Conservation (phyloP, 2,888 invertebrate genomes). For the Pseudanteris insignis region DNA sequence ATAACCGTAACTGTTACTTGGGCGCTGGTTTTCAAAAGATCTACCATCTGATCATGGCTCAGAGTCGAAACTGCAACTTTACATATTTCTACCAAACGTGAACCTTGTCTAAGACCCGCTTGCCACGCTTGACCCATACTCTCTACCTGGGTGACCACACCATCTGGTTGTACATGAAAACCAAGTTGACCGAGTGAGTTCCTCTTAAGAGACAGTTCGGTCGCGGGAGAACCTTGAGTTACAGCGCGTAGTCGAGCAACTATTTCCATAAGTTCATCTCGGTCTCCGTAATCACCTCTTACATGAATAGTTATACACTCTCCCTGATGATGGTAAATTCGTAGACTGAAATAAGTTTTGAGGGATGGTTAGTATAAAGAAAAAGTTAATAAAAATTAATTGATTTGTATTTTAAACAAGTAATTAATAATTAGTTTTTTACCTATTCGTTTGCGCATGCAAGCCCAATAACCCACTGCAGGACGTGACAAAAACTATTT, state of each 20-base stretch:
- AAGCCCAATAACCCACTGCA: slow-evolving; percentile 82
- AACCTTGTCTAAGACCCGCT: slow-evolving; percentile 89
- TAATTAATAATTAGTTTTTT: slow-evolving; percentile 1
- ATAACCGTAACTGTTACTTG: slow-evolving; percentile 86
- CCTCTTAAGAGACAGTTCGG: slow-evolving; percentile 82
- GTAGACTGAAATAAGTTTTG: slow-evolving; percentile 69
- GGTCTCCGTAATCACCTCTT: slow-evolving; percentile 75
- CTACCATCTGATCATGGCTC: slow-evolving; percentile 92
- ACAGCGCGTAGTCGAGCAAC: slow-evolving; percentile 83
- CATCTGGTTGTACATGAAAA: slow-evolving; percentile 91
- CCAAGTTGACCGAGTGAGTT: slow-evolving; percentile 87
- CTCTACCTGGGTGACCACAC: slow-evolving; percentile 94
- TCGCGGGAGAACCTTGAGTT: slow-evolving; percentile 79
- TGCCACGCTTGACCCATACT: slow-evolving; percentile 76
- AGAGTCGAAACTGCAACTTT: slow-evolving; percentile 89
- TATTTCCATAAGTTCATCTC: slow-evolving; percentile 78
- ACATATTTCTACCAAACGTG: slow-evolving; percentile 90
- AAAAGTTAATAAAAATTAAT: slow-evolving; percentile 1
- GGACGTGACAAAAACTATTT: slow-evolving; percentile 87
- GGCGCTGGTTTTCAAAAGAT: slow-evolving; percentile 87
- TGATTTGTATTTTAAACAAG: not conserved
- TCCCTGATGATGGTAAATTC: slow-evolving; percentile 92
- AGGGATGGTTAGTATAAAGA: too few relatives aligned
- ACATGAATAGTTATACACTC: slow-evolving; percentile 88
- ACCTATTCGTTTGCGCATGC: slow-evolving; percentile 73